Conservation (phyloP, 2,888 invertebrate genomes). For the Camponotus fellah region DNA sequence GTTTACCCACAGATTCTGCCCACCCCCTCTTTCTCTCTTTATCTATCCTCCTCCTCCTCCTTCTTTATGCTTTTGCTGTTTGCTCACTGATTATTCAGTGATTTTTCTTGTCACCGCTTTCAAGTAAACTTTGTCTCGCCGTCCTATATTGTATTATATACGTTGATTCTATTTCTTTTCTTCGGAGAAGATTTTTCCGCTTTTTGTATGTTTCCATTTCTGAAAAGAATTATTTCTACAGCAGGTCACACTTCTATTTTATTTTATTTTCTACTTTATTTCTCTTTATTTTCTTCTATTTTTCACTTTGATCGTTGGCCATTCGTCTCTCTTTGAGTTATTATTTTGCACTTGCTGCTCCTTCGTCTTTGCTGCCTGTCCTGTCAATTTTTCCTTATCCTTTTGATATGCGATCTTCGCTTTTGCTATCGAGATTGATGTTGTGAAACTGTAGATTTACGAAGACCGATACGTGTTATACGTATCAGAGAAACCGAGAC, state of each 20-base stretch:
- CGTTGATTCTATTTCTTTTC: neutral
- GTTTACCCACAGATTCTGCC: conserved; percentile 33
- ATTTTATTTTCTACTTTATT: conserved; percentile 24
- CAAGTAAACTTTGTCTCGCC: conserved; percentile 20
- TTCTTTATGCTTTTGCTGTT: conserved; percentile 44
- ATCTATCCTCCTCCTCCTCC: conserved; percentile 4
- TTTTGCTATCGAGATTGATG: conserved; percentile 2
- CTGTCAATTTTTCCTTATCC: conserved; percentile 14
- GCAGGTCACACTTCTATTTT: neutral
- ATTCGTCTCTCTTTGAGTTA: conserved; percentile 26
- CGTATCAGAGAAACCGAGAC: conserved; percentile 9
- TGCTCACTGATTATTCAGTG: conserved; percentile 63
- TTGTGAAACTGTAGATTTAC: neutral
- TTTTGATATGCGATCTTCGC: neutral
- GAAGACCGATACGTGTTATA: neutral
- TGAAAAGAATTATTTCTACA: neutral
- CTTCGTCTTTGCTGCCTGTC: neutral
- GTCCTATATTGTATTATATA: neutral
- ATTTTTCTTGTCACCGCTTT: conserved; percentile 52
- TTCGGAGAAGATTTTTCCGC: neutral
- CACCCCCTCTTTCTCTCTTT: conserved; percentile 41
- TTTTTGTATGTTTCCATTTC: neutral
- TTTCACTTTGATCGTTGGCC: neutral
- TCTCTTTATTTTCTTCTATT: neutral
- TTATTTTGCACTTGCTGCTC: conserved; percentile 10